Percentiles rank a stretch among this genome's conserved stretches.
Conservation (phyloP, 2,888 invertebrate species). For the Lasioglossum leucozonium region DNA sequence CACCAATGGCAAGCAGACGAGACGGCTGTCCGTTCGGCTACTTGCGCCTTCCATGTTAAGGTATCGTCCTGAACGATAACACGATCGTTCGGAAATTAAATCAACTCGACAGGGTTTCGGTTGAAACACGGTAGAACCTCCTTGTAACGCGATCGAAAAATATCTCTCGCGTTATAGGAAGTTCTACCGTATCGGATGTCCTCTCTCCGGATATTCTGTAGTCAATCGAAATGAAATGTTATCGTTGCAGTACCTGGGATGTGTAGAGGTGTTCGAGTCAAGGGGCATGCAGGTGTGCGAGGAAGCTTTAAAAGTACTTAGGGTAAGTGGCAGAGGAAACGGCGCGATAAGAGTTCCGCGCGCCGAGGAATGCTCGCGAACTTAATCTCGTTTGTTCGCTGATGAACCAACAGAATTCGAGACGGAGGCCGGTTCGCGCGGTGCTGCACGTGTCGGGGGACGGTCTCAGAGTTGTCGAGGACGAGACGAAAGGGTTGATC, state of each 20-base stretch:
- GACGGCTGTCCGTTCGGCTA: slow-evolving; percentile 96
- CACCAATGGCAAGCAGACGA: slow-evolving; percentile 99
- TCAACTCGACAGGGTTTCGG: neutral
- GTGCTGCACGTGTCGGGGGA: slow-evolving; percentile 96
- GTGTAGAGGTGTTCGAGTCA: slow-evolving; percentile 99
- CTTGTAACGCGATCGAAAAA: neutral
- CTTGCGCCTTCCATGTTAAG: slow-evolving; percentile 98
- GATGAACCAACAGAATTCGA: slow-evolving; percentile 88
- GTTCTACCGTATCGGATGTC: neutral
- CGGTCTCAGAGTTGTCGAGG: slow-evolving; percentile 98
- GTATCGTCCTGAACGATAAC: slow-evolving; percentile 81
- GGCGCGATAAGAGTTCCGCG: neutral
- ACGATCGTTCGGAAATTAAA: neutral
- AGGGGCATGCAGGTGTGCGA: slow-evolving; percentile 99
- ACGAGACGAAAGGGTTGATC: slow-evolving; percentile 98
- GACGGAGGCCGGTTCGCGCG: slow-evolving; percentile 95
- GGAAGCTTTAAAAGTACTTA: slow-evolving; percentile 98
- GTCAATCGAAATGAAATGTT: slow-evolving; percentile 20
- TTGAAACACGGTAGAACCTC: neutral
- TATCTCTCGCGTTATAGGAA: neutral
- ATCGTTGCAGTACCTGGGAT: slow-evolving; percentile 93
- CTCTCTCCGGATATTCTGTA: neutral
- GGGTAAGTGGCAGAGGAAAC: slow-evolving; percentile 88
- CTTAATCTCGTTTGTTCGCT: neutral
- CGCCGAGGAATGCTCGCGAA: neutral